Evolutionary conservation across 2,888 invertebrate species (phyloP), one percentile per base, ranked within the genome.

Genomic region (Griposia aprilina): DNA sequence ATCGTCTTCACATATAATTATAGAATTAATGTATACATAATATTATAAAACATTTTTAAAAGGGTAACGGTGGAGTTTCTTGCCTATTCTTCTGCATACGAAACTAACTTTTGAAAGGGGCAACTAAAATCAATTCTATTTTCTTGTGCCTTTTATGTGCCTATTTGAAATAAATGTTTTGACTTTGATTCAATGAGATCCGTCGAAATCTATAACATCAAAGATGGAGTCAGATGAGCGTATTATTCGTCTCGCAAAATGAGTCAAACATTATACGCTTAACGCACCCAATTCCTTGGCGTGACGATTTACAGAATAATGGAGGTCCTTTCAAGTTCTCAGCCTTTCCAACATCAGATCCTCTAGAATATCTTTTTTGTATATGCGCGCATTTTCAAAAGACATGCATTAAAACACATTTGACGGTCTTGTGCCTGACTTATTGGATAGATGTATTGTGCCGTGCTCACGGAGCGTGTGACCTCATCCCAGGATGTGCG

Each of bases 391-490:
- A 62, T 36, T 77, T 71, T 60, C 1, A 48, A 81, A 76, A 81
- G 11, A 76, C 20, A n/a, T 36, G 15, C 17, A 62, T 8, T 36
- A 36, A 50, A 65, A 41, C 65, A 76, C 15, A 41, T 57, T 20
- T 52, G 20, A 48, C 55, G 72, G 41, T 55, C 57, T 74, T 82
- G 79, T 81, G 76, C 74, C 73, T 77, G 79, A 71, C 77, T 85
- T 84, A 86, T 85, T 89, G 73, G 85, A 78, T 80, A 88, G 87
- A 87, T 85, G 90, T 91, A 94, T 95, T 95, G 95, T 95, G 91
- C 87, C 87, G 92, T 95, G 95, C 82, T 93, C 94, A 95, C 90
- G 81, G 87, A 95, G 93, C 96, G 94, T 96, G 94, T 93, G 93
- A 94, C 94, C 94, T 93, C 93, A 93, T 93, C 93, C 92, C 90